Evolutionary conservation across 2,888 invertebrate species (phyloP).

Genomic region (Ypsolopha sequella): DNA sequence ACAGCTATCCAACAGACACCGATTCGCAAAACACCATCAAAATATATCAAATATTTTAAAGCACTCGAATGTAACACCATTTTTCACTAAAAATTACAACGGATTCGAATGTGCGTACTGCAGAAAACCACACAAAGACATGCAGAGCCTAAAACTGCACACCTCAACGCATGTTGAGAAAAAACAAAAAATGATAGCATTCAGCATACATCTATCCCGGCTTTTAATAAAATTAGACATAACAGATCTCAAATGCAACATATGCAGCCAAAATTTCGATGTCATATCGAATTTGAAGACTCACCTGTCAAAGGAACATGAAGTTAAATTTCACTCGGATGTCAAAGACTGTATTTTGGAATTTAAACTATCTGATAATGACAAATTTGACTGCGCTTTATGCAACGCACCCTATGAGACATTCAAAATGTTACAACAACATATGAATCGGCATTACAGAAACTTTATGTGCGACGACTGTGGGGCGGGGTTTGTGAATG

Average conservation of each 20-base stretch:
- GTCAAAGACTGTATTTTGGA: constrained; percentile 2
- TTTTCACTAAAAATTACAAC: constrained; percentile 53
- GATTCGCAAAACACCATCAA: constrained; percentile 61
- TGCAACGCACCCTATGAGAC: constrained; percentile 2
- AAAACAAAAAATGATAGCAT: constrained; percentile 11
- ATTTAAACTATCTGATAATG: constrained; percentile 4
- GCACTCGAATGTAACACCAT: constrained; percentile 54
- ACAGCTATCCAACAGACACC: constrained; percentile 23
- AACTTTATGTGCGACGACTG: constrained; percentile 7
- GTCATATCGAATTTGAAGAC: not conserved
- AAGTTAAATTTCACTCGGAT: not conserved
- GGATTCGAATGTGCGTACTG: constrained; percentile 59
- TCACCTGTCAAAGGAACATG: constrained; percentile 1
- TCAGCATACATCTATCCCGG: constrained; percentile 42
- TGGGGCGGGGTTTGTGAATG: constrained; percentile 4
- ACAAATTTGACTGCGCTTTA: not conserved
- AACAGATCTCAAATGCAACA: constrained; percentile 1
- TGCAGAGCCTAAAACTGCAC: constrained; percentile 36
- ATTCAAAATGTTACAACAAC: constrained; percentile 2
- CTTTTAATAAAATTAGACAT: constrained; percentile 38
- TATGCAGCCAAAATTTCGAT: constrained; percentile 1
- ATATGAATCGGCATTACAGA: constrained; percentile 6
- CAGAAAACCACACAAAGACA: constrained; percentile 46
- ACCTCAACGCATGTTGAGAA: constrained; percentile 28
- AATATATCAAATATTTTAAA: constrained; percentile 49